These are phyloP conservation scores for Cartodere bifasciata DNA, from an alignment of 2,888 invertebrate genomes.

Conservation along the genomic window DNA sequence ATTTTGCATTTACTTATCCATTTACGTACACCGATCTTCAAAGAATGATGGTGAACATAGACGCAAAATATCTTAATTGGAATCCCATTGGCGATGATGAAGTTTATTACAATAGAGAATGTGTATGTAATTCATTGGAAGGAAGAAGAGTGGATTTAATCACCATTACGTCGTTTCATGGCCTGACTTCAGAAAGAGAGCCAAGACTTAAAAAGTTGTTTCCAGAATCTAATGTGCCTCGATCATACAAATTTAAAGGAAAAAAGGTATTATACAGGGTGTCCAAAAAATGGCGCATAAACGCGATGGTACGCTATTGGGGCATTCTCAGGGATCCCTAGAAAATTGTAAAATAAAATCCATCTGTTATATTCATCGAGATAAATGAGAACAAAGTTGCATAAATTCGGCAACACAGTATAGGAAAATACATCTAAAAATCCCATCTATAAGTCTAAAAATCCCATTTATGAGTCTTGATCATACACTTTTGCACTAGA, in stretches of 20 bases:
- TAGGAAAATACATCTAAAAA: too few relatives aligned
- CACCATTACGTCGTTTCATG: conserved; percentile 71
- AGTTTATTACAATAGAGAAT: conserved; percentile 76
- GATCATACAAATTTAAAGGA: conserved; percentile 61
- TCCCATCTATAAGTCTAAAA: too few relatives aligned
- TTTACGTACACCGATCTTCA: conserved; percentile 76
- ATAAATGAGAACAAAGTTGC: too few relatives aligned
- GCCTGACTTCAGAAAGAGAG: conserved; percentile 59
- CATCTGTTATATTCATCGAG: too few relatives aligned
- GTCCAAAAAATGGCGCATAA: too few relatives aligned
- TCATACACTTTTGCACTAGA: too few relatives aligned
- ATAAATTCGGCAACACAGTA: too few relatives aligned
- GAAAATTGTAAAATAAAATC: too few relatives aligned
- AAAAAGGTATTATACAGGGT: conserved; percentile 64
- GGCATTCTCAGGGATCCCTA: too few relatives aligned
- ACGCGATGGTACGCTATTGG: too few relatives aligned
- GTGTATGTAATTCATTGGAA: conserved; percentile 66
- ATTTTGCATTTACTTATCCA: conserved; percentile 87
- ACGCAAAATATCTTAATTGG: conserved; percentile 40
- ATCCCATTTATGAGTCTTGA: too few relatives aligned
- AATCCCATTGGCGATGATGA: conserved; percentile 40
- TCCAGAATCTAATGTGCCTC: conserved; percentile 49
- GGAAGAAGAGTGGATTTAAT: conserved; percentile 65
- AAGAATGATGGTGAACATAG: conserved; percentile 55
- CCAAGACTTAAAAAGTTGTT: conserved; percentile 59